Percentiles rank a stretch among this genome's conserved stretches.
phyloP scores from a whole-genome alignment of 2,113 vertebrate genomes.

The Acanthochromis polyacanthus region DNA sequence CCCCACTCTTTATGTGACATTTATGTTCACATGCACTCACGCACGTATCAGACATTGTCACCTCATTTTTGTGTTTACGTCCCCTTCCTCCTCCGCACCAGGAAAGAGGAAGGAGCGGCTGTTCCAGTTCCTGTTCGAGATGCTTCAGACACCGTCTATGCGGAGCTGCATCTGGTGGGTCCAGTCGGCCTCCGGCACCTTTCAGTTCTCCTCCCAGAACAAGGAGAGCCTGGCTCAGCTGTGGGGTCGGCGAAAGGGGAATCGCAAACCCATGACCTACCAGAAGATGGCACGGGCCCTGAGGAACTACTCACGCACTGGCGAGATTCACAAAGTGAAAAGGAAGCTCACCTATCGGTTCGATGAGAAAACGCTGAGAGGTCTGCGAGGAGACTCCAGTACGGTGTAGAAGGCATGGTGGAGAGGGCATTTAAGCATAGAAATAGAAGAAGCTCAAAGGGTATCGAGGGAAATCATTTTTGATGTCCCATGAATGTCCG shows the following conservation, averaged over 20 bases:
- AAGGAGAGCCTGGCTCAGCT: slow-evolving; percentile 86
- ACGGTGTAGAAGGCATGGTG: slow-evolving; percentile 25
- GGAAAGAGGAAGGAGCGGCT: slow-evolving; percentile 87
- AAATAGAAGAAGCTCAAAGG: slow-evolving; percentile 24
- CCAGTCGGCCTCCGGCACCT: slow-evolving; percentile 82
- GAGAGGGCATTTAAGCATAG: not conserved
- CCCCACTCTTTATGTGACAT: not conserved
- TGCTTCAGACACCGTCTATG: slow-evolving; percentile 87
- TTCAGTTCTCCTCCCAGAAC: slow-evolving; percentile 89
- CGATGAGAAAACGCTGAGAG: slow-evolving; percentile 80
- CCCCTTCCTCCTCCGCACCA: slow-evolving; percentile 49
- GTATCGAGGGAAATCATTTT: not conserved
- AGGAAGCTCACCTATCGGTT: slow-evolving; percentile 87
- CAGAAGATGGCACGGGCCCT: slow-evolving; percentile 88
- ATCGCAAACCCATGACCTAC: slow-evolving; percentile 89
- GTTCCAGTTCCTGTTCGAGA: slow-evolving; percentile 89
- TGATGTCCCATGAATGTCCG: not conserved
- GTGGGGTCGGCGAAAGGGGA: slow-evolving; percentile 86
- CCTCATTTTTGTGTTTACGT: slow-evolving; percentile 27
- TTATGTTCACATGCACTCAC: not conserved
- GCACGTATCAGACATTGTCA: not conserved
- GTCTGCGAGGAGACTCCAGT: slow-evolving; percentile 70
- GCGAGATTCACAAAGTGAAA: slow-evolving; percentile 87
- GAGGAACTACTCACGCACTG: slow-evolving; percentile 86
- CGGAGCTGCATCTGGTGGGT: slow-evolving; percentile 89